Evolutionary conservation across 2,888 invertebrate genomes (phyloP).

Genomic region (Mycogona germanica): DNA sequence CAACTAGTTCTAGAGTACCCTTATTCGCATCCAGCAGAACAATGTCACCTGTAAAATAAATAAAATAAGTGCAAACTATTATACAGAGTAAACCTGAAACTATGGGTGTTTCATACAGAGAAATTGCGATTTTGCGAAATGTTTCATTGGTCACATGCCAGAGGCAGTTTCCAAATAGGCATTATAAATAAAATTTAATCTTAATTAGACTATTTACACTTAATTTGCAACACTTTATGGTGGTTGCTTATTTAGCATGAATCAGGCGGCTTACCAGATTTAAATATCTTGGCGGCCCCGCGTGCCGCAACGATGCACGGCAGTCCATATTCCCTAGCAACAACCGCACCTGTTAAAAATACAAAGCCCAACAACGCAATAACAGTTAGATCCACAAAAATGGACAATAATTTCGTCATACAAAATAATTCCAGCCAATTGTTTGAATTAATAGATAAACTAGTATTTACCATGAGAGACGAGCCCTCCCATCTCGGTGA

Average conservation of each 20-base stretch:
- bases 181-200: no score
- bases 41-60: background rate
- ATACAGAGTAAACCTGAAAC: no score
- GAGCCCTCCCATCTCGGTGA: constrained; percentile 69
- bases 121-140: no score
- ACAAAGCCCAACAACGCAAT: background rate
- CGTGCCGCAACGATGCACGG: constrained; percentile 67
- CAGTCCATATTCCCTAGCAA: constrained; percentile 68
- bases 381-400: no score
- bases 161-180: no score
- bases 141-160: no score
- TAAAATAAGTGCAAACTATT: no score
- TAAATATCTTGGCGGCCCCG: constrained; percentile 49
- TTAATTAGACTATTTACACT: background rate
- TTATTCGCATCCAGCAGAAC: background rate
- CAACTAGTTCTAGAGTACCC: background rate
- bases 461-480: constrained; percentile 62
- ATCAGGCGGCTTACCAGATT: constrained; percentile 50
- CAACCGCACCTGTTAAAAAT: constrained; percentile 54
- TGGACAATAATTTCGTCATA: background rate
- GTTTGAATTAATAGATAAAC: background rate
- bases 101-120: no score
- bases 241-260: no score
- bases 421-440: no score
- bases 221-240: no score